phyloP scores from a whole-genome alignment of 2,113 vertebrate species.

The Suricata suricatta region DNA sequence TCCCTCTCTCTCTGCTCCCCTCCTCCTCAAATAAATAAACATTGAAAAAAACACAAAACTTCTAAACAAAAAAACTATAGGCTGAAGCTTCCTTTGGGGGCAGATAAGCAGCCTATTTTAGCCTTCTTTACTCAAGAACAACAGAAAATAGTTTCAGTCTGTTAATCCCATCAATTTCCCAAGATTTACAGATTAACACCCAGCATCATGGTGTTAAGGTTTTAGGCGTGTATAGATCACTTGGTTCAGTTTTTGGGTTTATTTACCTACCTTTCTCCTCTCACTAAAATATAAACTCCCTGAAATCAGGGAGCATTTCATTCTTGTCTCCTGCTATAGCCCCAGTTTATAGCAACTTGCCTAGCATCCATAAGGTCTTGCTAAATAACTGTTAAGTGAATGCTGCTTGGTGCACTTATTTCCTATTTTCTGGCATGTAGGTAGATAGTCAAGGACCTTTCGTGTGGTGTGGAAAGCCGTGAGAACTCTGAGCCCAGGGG shows the following conservation, averaged over 20 bases:
- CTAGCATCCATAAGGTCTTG: not conserved
- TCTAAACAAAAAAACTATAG: not conserved
- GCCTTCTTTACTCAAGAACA: not conserved
- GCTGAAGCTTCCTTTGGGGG: not conserved
- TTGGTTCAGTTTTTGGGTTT: not conserved
- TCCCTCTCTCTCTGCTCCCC: too few species aligned
- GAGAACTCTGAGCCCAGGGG: not conserved
- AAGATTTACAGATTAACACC: not conserved
- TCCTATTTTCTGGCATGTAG: not conserved
- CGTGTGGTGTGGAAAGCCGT: not conserved
- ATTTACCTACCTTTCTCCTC: not conserved
- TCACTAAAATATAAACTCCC: not conserved
- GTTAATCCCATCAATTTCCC: not conserved
- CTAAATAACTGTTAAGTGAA: not conserved
- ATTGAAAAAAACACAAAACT: not conserved
- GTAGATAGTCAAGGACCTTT: not conserved
- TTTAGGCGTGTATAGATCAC: not conserved
- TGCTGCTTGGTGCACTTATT: not conserved
- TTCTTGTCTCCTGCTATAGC: not conserved
- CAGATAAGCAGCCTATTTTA: not conserved
- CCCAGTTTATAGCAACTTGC: not conserved
- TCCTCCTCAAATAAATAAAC: too few species aligned
- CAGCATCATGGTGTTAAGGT: not conserved
- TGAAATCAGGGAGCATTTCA: not conserved
- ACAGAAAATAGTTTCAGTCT: not conserved